Conservation (phyloP, 2,113 vertebrate species). For the Poeciliopsis prolifica region DNA sequence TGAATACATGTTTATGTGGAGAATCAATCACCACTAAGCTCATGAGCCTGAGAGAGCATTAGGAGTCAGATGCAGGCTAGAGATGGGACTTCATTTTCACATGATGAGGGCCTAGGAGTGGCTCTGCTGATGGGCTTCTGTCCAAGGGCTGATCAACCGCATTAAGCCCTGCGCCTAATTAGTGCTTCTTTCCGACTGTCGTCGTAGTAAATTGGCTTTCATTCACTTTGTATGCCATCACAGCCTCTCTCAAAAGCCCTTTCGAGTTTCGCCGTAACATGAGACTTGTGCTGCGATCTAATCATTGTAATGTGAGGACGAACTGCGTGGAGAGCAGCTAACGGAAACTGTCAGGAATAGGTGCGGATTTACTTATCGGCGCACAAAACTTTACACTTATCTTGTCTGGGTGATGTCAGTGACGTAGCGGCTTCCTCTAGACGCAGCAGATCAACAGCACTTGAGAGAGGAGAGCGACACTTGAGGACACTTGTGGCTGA, state of each 20-base stretch:
- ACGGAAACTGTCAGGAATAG: neutral
- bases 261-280: conserved; percentile 33
- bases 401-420: neutral
- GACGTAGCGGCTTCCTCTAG: neutral
- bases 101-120: conserved; percentile 23
- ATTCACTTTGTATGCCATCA: conserved; percentile 55
- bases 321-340: neutral
- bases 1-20: conserved; percentile 43
- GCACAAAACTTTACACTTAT: neutral
- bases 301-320: conserved; percentile 20
- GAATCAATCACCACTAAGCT: conserved; percentile 56
- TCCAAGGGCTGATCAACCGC: conserved; percentile 50
- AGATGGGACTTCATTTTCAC: conserved; percentile 40
- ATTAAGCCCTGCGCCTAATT: conserved; percentile 32
- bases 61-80: conserved; percentile 25
- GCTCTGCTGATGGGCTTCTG: conserved; percentile 24
- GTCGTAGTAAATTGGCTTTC: conserved; percentile 59
- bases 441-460: neutral
- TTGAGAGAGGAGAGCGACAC: neutral
- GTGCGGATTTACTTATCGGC: neutral
- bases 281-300: conserved; percentile 36
- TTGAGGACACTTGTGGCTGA: too few species aligned
- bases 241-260: conserved; percentile 36
- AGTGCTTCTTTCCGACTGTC: conserved; percentile 51
- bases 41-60: conserved; percentile 26